Evolutionary conservation across 2,113 vertebrate species (phyloP).

Genomic region (Chionodraco myersi): DNA sequence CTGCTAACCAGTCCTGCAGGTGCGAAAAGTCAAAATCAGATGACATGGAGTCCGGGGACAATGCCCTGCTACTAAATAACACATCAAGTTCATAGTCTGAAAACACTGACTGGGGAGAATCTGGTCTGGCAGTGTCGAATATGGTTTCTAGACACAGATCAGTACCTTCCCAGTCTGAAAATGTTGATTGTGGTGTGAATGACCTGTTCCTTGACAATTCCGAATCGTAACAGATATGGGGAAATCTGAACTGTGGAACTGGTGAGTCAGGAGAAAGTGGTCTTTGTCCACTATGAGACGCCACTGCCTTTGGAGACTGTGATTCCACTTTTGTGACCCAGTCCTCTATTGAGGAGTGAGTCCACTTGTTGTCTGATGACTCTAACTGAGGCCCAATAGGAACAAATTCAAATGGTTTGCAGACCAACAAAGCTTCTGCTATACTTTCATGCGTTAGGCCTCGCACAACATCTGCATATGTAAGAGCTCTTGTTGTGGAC

Average conservation of each 20-base stretch:
- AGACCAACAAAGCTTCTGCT: rapidly evolving
- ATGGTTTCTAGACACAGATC: neutral
- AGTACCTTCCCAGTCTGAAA: neutral
- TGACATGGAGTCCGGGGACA: conserved; percentile 18
- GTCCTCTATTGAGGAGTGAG: rapidly evolving
- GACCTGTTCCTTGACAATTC: neutral
- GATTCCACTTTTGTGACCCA: neutral
- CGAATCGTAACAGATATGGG: neutral
- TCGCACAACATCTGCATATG: conserved; percentile 36
- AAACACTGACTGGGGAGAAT: neutral
- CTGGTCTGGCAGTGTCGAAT: neutral
- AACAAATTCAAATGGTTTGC: neutral
- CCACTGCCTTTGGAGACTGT: conserved; percentile 24
- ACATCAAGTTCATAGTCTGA: conserved; percentile 8
- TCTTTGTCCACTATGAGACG: conserved; percentile 18
- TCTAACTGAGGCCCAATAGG: neutral
- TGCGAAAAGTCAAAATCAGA: conserved; percentile 15
- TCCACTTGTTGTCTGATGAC: neutral
- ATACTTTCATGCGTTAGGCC: neutral
- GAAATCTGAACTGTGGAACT: conserved; percentile 11
- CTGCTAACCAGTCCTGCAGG: conserved; percentile 23
- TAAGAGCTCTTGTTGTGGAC: neutral
- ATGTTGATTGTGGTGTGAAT: neutral
- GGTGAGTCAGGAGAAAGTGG: conserved; percentile 51
- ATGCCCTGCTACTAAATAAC: neutral